Evolutionary conservation across 2,113 vertebrate genomes (phyloP).

Genomic region (Pollimyrus isidori): DNA sequence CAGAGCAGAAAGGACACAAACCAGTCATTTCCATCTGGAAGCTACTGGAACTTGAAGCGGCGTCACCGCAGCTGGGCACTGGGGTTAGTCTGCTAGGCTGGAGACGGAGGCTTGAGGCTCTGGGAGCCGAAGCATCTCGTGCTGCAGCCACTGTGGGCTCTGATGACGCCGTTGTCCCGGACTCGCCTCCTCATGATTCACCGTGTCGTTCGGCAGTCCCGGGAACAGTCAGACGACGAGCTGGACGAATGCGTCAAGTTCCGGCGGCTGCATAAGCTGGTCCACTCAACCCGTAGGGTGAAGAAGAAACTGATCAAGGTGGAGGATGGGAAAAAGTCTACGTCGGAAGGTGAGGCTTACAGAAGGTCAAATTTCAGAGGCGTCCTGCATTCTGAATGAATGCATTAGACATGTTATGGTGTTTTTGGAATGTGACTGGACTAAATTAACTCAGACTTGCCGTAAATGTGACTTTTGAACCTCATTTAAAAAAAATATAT

Average conservation of each 20-base stretch:
- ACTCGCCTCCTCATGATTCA: not conserved
- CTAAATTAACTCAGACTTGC: not conserved
- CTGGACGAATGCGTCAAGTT: slow-evolving; percentile 85
- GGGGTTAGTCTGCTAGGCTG: not conserved
- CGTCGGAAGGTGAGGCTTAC: slow-evolving; percentile 66
- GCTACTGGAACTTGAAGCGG: not conserved
- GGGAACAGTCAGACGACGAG: slow-evolving; percentile 86
- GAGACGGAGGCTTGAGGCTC: not conserved
- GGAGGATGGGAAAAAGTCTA: slow-evolving; percentile 80
- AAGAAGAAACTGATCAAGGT: slow-evolving; percentile 89
- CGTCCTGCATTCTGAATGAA: not conserved
- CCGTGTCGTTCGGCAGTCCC: slow-evolving; percentile 62
- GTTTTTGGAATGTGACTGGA: not conserved
- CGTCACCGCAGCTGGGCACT: not conserved
- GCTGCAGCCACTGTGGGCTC: not conserved
- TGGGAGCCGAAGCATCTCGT: not conserved
- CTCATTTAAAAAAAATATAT: not conserved
- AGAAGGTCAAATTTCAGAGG: not conserved
- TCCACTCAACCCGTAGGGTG: slow-evolving; percentile 85
- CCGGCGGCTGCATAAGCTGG: slow-evolving; percentile 86
- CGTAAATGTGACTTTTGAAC: not conserved
- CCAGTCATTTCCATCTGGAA: not conserved
- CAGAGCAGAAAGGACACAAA: not conserved
- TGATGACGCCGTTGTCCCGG: not conserved
- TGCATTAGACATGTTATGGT: not conserved